Conservation (phyloP, 1,140 invertebrate genomes). For the Achroia grisella region DNA sequence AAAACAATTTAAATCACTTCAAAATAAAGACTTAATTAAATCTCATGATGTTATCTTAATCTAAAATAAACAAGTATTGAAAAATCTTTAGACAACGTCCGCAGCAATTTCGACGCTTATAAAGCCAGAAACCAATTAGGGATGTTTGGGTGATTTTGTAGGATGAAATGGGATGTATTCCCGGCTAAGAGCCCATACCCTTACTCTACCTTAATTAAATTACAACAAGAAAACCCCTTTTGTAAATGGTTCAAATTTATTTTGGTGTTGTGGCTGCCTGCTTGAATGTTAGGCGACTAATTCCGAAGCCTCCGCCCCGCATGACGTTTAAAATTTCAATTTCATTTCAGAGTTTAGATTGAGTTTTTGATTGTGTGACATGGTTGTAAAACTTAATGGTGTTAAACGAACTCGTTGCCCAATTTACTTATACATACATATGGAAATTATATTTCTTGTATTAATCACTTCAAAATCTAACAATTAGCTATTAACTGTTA, state of each 20-base stretch:
- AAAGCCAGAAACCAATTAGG: constrained; percentile 5
- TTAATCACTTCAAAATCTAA: too few relatives aligned
- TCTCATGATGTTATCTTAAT: too few relatives aligned
- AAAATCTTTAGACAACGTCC: too few relatives aligned
- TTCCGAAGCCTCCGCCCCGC: neutral
- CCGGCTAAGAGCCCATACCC: neutral
- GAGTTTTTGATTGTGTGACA: neutral
- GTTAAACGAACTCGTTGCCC: too few relatives aligned
- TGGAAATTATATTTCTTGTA: too few relatives aligned
- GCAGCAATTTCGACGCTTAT: neutral
- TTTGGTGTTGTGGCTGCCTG: constrained; percentile 2
- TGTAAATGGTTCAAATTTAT: constrained; percentile 8
- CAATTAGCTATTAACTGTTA: too few relatives aligned
- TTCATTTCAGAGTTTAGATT: neutral
- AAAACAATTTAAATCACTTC: too few relatives aligned
- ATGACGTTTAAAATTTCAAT: too few relatives aligned
- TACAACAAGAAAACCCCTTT: constrained; percentile 10
- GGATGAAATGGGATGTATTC: constrained; percentile 5
- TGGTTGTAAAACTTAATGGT: too few relatives aligned
- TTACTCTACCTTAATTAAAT: constrained; percentile 6
- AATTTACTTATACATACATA: too few relatives aligned
- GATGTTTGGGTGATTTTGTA: constrained; percentile 1
- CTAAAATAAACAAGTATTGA: too few relatives aligned
- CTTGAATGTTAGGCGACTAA: neutral
- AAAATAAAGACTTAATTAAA: too few relatives aligned